These are phyloP conservation scores for Troilus luridus DNA, from an alignment of 2,888 invertebrate species.

Conservation along the genomic window DNA sequence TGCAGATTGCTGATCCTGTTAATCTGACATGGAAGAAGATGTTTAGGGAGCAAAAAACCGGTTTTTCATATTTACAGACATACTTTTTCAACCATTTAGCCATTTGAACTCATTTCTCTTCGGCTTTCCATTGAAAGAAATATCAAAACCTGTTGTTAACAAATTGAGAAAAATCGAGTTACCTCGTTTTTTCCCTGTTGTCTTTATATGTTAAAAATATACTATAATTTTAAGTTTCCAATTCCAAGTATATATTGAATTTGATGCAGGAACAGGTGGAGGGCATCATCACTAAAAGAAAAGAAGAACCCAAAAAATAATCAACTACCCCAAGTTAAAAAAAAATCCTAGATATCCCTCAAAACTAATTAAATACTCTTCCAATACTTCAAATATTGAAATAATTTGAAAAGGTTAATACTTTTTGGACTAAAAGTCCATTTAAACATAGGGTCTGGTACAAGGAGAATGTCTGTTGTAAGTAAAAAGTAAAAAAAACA, in stretches of 20 bases:
- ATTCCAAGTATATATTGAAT: slow-evolving; percentile 18
- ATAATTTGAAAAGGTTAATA: neutral
- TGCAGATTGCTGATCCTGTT: too few relatives aligned
- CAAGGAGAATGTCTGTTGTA: neutral
- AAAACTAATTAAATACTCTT: neutral
- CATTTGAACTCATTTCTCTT: too few relatives aligned
- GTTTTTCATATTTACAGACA: too few relatives aligned
- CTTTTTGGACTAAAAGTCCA: neutral
- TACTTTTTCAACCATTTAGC: too few relatives aligned
- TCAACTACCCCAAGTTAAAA: slow-evolving; percentile 1
- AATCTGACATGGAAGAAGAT: too few relatives aligned
- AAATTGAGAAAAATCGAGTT: too few relatives aligned
- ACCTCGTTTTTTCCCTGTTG: too few relatives aligned
- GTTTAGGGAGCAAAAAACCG: too few relatives aligned
- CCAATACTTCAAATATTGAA: neutral
- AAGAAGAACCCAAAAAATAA: slow-evolving; percentile 46
- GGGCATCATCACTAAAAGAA: slow-evolving; percentile 8
- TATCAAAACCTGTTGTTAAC: too few relatives aligned
- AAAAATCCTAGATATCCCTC: neutral
- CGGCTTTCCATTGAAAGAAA: too few relatives aligned
- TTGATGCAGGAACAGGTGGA: slow-evolving; percentile 49
- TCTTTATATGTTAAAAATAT: neutral
- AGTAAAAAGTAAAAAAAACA: slow-evolving; percentile 8
- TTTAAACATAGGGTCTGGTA: neutral
- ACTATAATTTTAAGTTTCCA: neutral